Evolutionary conservation across 2,797 vertebrate genomes (phyloP), one percentile per base, ranked within the genome.

Genomic region (Anguilla megastoma): DNA sequence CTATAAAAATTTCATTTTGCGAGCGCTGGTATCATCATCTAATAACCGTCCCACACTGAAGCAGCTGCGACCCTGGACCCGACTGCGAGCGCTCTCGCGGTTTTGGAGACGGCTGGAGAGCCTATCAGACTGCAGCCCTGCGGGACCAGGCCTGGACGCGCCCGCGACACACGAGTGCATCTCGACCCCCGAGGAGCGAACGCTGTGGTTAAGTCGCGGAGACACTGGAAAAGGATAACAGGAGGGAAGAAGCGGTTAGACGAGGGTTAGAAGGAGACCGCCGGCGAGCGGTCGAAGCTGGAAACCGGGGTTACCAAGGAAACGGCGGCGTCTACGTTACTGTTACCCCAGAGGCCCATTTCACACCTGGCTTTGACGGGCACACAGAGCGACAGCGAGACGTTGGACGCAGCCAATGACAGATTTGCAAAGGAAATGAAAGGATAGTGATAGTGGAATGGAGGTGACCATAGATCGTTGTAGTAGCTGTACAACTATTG

Each of bases 401-500:
- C 89, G 87, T 87, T 63, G 85, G 85, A 90, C 86, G 74, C 87
- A 69, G 92, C 54, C 91, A 88, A 74, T 85, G 88, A 89, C 63
- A 71, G 85, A 48, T 36, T 45, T 71, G 76, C 45, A 82, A 90
- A 91, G 91, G 91, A 93, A 93, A 93, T 90, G 90, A 91, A 90
- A 90, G 83, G 87, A 50, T 88, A 91, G 90, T 69, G 89, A 92
- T 90, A 87, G 89, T 85, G 90, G 79, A 76, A 86, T 85, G 83
- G 87, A 58, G 54, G 16, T 52, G 36, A 86, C 50, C n/a, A 86
- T 14, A 85, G 41, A 30, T 18, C 27, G 80, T 48, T 83, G 33
- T 85, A 9, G 84, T 82, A 71, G 71, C 33, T 45, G 74, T 79
- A 41, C 12, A 79, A 3, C 45, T 45, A 41, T 21, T 45, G 16